phyloP scores from a whole-genome alignment of 2,888 invertebrate species.

The Carcina quercana region DNA sequence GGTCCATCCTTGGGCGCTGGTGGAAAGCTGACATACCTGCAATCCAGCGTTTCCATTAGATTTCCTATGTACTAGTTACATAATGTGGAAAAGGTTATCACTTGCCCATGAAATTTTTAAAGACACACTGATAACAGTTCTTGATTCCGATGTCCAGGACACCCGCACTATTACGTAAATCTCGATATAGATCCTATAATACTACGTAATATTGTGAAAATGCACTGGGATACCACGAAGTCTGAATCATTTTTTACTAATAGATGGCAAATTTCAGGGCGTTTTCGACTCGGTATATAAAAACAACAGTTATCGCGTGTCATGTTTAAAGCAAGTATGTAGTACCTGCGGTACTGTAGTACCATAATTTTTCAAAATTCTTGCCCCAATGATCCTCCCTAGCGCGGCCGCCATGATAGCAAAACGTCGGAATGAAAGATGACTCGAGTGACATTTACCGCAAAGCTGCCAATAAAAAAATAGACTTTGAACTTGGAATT shows the following conservation, averaged over 20 bases:
- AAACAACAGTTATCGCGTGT: no score
- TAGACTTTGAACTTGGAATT: slow-evolving; percentile 5
- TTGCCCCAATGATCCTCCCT: slow-evolving; percentile 89
- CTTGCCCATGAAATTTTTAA: slow-evolving; percentile 35
- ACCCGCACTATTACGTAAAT: slow-evolving; percentile 24
- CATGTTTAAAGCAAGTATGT: slow-evolving; percentile 36
- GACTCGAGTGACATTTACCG: slow-evolving; percentile 49
- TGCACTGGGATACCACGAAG: slow-evolving; percentile 37
- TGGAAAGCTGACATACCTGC: slow-evolving; percentile 85
- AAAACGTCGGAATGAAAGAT: slow-evolving; percentile 66
- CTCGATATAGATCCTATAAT: slow-evolving; percentile 21
- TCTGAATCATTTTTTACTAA: slow-evolving; percentile 29
- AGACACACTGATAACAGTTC: slow-evolving; percentile 21
- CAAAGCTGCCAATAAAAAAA: slow-evolving; percentile 31
- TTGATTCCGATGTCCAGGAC: slow-evolving; percentile 14
- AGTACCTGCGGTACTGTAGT: slow-evolving; percentile 83
- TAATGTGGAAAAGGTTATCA: slow-evolving; percentile 69
- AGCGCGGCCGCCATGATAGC: slow-evolving; percentile 91
- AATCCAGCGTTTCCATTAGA: slow-evolving; percentile 58
- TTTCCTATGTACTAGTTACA: slow-evolving; percentile 63
- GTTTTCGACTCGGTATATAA: no score
- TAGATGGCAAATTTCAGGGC: no score
- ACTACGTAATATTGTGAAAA: slow-evolving; percentile 34
- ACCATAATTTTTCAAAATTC: slow-evolving; percentile 85
- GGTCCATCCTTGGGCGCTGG: slow-evolving; percentile 83